These are phyloP conservation scores for Carpatolechia fugitivella DNA, from an alignment of 2,888 invertebrate species.

Conservation along the genomic window DNA sequence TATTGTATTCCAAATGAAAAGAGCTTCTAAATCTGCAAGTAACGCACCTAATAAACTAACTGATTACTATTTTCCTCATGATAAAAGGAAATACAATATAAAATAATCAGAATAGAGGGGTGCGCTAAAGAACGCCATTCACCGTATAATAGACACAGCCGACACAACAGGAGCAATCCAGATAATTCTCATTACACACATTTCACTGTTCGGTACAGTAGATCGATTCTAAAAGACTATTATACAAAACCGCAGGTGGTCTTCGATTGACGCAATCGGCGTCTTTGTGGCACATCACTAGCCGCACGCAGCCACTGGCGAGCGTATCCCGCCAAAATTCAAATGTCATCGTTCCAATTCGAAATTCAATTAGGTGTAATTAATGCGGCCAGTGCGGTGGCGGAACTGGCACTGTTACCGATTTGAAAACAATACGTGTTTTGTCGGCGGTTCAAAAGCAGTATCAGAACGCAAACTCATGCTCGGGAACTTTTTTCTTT, in stretches of 20 bases:
- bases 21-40: slow-evolving; percentile 61
- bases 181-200: slow-evolving; percentile 79
- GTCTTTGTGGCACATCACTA: slow-evolving; percentile 74
- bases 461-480: slow-evolving; percentile 55
- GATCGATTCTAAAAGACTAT: slow-evolving; percentile 67
- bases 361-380: slow-evolving; percentile 83
- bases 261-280: slow-evolving; percentile 62
- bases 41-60: slow-evolving; percentile 70
- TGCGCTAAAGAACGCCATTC: slow-evolving; percentile 67
- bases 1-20: slow-evolving; percentile 40
- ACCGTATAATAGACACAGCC: slow-evolving; percentile 64
- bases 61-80: slow-evolving; percentile 69
- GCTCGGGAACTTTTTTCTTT: slow-evolving; percentile 38
- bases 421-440: slow-evolving; percentile 68
- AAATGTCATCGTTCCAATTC: slow-evolving; percentile 83
- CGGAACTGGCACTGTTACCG: slow-evolving; percentile 62
- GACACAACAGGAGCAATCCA: slow-evolving; percentile 74
- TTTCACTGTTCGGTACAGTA: slow-evolving; percentile 70
- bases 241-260: slow-evolving; percentile 71
- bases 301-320: slow-evolving; percentile 26
- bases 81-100: slow-evolving; percentile 65
- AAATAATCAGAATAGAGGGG: slow-evolving; percentile 68
- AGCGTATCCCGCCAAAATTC: slow-evolving; percentile 72
- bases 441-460: slow-evolving; percentile 58
- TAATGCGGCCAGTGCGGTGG: slow-evolving; percentile 74